Evolutionary conservation across 2,797 vertebrate genomes (phyloP).

Genomic region (Hybognathus amarus): DNA sequence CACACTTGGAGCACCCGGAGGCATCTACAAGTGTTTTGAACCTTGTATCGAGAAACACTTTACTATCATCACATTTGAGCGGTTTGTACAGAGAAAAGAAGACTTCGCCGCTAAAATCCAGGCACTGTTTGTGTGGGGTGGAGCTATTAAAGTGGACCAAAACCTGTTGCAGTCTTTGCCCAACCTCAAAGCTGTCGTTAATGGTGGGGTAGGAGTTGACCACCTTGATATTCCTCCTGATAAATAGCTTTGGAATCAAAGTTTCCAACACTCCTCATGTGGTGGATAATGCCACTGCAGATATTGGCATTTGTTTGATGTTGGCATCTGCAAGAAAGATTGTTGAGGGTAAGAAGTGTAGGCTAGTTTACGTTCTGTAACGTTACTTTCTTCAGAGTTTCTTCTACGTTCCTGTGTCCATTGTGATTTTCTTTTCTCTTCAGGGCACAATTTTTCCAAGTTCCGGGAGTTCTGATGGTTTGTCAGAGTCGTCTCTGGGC

Average conservation of each 20-base stretch:
- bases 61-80: conserved; percentile 70
- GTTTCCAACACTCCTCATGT: conserved; percentile 75
- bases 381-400: not conserved
- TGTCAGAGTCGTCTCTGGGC: conserved; percentile 68
- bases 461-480: conserved; percentile 64
- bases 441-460: conserved; percentile 74
- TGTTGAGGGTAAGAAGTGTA: conserved; percentile 73
- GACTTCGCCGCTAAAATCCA: conserved; percentile 69
- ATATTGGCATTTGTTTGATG: conserved; percentile 79
- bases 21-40: conserved; percentile 68
- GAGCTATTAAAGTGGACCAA: conserved; percentile 54
- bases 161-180: conserved; percentile 75
- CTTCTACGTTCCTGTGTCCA: not conserved
- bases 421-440: conserved; percentile 7
- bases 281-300: conserved; percentile 79
- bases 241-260: conserved; percentile 77
- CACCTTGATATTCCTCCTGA: conserved; percentile 77
- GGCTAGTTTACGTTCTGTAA: not conserved
- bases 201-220: conserved; percentile 77
- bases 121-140: conserved; percentile 75
- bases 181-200: conserved; percentile 77
- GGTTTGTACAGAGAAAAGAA: conserved; percentile 72
- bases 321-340: conserved; percentile 79
- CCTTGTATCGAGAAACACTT: conserved; percentile 75
- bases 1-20: conserved; percentile 60